Percentiles rank a stretch among this genome's conserved stretches.
Evolutionary conservation across 1,140 invertebrate genomes (phyloP).

Genomic region (Sinella curviseta): DNA sequence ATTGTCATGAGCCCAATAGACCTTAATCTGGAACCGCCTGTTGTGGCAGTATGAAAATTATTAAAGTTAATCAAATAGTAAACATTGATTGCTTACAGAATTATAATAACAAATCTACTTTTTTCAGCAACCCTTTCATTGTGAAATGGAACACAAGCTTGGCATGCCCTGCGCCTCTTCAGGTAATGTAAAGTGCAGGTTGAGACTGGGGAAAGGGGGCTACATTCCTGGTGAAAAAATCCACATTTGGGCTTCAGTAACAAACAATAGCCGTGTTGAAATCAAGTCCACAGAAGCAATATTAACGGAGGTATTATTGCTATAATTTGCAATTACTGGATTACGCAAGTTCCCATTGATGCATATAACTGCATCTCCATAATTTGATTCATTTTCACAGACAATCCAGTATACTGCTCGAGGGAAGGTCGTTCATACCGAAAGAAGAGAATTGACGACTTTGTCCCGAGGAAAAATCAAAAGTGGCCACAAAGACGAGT

Average conservation of each 20-base stretch:
- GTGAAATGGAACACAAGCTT: slow-evolving; percentile 84
- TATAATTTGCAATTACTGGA: no score
- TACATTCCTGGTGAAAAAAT: slow-evolving; percentile 82
- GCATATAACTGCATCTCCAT: no score
- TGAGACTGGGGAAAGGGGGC: slow-evolving; percentile 83
- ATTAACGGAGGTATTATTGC: slow-evolving; percentile 68
- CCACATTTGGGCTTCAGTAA: slow-evolving; percentile 77
- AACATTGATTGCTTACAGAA: background rate
- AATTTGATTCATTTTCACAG: slow-evolving; percentile 56
- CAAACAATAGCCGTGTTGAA: slow-evolving; percentile 78
- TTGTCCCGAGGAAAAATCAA: slow-evolving; percentile 79
- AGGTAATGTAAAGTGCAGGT: slow-evolving; percentile 77
- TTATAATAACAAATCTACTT: background rate
- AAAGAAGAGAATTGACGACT: slow-evolving; percentile 80
- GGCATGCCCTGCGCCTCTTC: slow-evolving; percentile 81
- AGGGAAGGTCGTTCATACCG: slow-evolving; percentile 81
- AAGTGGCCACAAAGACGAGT: slow-evolving; percentile 77
- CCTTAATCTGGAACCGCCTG: slow-evolving; percentile 83
- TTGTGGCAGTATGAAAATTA: slow-evolving; percentile 72
- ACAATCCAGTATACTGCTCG: slow-evolving; percentile 87
- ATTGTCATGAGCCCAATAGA: slow-evolving; percentile 96
- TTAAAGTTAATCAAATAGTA: background rate
- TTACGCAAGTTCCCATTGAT: background rate
- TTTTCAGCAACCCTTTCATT: slow-evolving; percentile 82
- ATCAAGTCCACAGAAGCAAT: slow-evolving; percentile 74